Percentiles rank a stretch among this genome's conserved stretches.
Evolutionary conservation across 92 coral and sea anemone genomes (phyloP).

Genomic region (Scolanthus callimorphus): DNA sequence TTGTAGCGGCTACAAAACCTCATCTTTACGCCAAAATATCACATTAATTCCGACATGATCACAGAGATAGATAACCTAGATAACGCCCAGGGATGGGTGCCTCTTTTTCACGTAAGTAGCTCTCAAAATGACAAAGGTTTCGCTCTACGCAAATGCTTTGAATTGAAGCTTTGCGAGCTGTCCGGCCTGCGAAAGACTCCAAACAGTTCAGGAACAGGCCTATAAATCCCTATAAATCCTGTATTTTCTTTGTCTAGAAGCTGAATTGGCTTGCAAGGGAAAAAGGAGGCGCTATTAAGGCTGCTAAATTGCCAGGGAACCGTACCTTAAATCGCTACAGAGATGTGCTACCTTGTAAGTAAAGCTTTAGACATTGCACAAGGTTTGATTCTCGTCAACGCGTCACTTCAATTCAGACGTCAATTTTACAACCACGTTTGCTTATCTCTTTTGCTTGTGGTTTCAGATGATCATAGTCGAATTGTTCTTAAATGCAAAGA

Average conservation of each 20-base stretch:
- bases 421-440: slow-evolving; percentile 9
- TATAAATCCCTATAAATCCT: too few relatives aligned
- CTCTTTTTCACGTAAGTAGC: slow-evolving; percentile 37
- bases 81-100: slow-evolving; percentile 42
- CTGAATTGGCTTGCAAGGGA: slow-evolving; percentile 76
- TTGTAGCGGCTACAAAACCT: background rate
- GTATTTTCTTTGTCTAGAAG: too few relatives aligned
- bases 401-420: background rate
- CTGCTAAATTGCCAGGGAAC: slow-evolving; percentile 84
- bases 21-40: slow-evolving; percentile 6
- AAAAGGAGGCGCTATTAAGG: slow-evolving; percentile 78
- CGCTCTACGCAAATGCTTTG: too few relatives aligned
- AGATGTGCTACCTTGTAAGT: slow-evolving; percentile 99
- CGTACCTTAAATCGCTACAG: slow-evolving; percentile 88
- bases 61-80: slow-evolving; percentile 84
- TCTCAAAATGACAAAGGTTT: too few relatives aligned
- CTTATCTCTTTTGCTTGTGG: slow-evolving; percentile 7
- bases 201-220: too few relatives aligned
- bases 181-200: too few relatives aligned
- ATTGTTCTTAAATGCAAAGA: slow-evolving; percentile 65
- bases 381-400: too few relatives aligned
- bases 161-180: too few relatives aligned
- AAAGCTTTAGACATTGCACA: too few relatives aligned
- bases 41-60: slow-evolving; percentile 44
- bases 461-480: slow-evolving; percentile 93